Evolutionary conservation across 2,113 vertebrate species (phyloP).

Genomic region (Plecturocebus donacophilus): DNA sequence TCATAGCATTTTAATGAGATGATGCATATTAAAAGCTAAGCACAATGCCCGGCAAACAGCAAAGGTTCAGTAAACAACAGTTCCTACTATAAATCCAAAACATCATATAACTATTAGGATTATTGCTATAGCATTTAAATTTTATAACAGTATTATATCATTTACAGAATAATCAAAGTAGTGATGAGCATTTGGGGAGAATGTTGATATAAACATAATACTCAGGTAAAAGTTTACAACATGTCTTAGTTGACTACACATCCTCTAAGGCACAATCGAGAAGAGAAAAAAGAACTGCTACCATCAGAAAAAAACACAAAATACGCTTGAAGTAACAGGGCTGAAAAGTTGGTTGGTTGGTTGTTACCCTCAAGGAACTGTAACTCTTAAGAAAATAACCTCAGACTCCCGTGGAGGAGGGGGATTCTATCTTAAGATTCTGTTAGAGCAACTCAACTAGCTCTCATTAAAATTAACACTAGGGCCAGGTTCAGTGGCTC

Average conservation of each 20-base stretch:
- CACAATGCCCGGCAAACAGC: neutral
- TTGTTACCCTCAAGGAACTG: neutral
- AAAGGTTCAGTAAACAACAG: neutral
- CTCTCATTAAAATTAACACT: neutral
- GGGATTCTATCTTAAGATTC: neutral
- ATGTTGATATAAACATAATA: neutral
- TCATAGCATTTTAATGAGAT: neutral
- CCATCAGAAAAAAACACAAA: neutral
- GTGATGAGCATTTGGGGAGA: neutral
- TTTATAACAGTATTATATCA: neutral
- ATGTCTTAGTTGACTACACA: neutral
- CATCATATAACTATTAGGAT: neutral
- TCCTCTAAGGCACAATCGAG: neutral
- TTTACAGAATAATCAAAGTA: neutral
- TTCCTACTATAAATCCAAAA: neutral
- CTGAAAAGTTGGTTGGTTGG: neutral
- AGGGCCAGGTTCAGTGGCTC: neutral
- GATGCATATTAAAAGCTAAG: neutral
- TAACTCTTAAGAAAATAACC: neutral
- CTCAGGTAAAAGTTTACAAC: neutral
- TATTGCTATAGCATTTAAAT: neutral
- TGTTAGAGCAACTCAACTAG: neutral
- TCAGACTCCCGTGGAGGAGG: neutral
- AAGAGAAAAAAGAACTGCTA: neutral
- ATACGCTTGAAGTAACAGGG: neutral